Evolutionary conservation across 2,797 vertebrate genomes (phyloP), one percentile per base, ranked within the genome.

Genomic region (Gorsachius magnificus): DNA sequence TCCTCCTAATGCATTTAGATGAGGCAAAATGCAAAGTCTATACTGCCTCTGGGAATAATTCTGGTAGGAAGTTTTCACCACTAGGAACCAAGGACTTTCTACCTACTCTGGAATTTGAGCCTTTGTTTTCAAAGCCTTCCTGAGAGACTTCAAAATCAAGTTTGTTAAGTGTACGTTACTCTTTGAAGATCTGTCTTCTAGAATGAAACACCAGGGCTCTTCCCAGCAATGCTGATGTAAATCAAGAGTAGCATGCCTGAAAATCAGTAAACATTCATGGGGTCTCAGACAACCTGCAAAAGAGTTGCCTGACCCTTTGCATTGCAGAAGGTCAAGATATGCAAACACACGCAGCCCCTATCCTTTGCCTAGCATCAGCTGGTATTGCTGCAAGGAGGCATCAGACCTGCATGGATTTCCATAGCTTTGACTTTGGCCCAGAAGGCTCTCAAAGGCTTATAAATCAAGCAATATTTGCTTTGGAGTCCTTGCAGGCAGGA

Each of bases 31-130:
- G 87, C 85, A 64, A 94, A 95, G 81, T 64, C 96, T 97, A 81
- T 96, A 82, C 89, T 83, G 93, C 97, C 96, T 95, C 92, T 97
- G 95, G 96, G 96, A 97, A 96, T 97, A 96, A 95, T 92, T 96
- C 82, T 92, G 85, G 82, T 93, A 96, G 95, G 92, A 95, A 91
- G 88, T 63, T 97, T 97, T 97, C 97, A 96, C 93, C 93, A 94
- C 87, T 25, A 94, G 95, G 93, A 93, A 93, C 90, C 88, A 86
- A 95, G 92, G 75, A 93, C 94, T 97, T 97, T 96, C 94, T 91
- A 74, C 90, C 93, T 83, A 93, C 89, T 91, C 92, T 93, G 96
- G 95, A 97, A 97, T 97, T 66, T 64, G 81, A 97, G 82, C 91
- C 91, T 95, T 97, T 96, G 91, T 97, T 98, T 97, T 95, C 97